Evolutionary conservation across 2,888 invertebrate genomes (phyloP).

Genomic region (Phoronis australis): DNA sequence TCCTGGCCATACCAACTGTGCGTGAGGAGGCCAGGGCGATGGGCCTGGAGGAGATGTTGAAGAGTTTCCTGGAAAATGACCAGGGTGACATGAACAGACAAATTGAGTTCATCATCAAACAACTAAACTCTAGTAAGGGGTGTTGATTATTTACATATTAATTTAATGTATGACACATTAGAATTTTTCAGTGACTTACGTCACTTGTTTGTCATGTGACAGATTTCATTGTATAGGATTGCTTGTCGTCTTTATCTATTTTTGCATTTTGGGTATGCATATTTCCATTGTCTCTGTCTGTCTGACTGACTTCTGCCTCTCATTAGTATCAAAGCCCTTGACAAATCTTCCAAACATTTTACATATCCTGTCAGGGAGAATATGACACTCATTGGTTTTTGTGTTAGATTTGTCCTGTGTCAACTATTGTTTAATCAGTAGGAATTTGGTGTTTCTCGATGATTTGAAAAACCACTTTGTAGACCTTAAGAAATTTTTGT

Average conservation of each 20-base stretch:
- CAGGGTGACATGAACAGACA: constrained; percentile 53
- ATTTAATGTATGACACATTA: neutral
- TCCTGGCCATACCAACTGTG: constrained; percentile 55
- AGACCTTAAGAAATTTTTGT: too few species aligned
- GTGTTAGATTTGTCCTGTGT: neutral
- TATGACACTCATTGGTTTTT: neutral
- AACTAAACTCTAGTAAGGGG: constrained; percentile 47
- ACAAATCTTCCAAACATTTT: too few species aligned
- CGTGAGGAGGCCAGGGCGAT: constrained; percentile 55
- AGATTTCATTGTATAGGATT: too few species aligned
- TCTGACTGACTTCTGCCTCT: neutral
- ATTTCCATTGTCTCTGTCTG: neutral
- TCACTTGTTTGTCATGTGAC: too few species aligned
- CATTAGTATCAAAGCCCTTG: too few species aligned
- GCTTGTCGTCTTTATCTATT: too few species aligned
- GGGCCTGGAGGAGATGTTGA: constrained; percentile 53
- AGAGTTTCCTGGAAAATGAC: constrained; percentile 48
- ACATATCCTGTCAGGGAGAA: too few species aligned
- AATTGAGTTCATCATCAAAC: constrained; percentile 54
- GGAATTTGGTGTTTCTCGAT: neutral
- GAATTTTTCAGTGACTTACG: too few species aligned
- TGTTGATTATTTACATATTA: neutral
- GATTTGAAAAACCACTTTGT: neutral
- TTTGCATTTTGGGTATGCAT: too few species aligned
- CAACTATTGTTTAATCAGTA: constrained; percentile 1